Evolutionary conservation across 1,140 invertebrate genomes (phyloP), one percentile per base, ranked within the genome.

Genomic region (Drosophila pachea): DNA sequence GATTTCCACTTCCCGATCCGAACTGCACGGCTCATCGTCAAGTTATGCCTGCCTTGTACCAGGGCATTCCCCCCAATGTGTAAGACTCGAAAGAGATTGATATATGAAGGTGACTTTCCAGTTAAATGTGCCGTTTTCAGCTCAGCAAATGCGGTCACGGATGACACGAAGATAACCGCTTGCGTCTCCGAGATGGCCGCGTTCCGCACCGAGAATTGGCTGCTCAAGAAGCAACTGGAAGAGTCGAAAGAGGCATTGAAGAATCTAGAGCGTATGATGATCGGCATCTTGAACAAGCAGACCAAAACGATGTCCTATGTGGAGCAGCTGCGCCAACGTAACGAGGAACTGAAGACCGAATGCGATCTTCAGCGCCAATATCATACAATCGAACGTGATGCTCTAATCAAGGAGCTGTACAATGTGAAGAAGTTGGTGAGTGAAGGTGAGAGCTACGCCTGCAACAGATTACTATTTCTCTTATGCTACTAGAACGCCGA

Each of bases 341-440:
- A 88, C 47, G 42, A 58, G 7, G 69, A 88, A 3, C 68, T 88
- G 1, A 59, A 75, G 14, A 66, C 50, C 4, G 72, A 83, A 43
- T 74, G 76, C 12, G 65, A 78, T 33, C 56, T 84, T 5, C 86
- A 88, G 14, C 65, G 86, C 0, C 82, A 88, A 36, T 88, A 81
- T 53, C 86, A 88, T 22, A 33, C 72, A 2, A 73, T 88, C 76
- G 86, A 88, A 50, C 73, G 86, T 5, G 81, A 88, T 33, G 66
- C 72, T 0, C 35, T 88, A 22, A 64, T 88, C 7, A 68, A 70
- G 32, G 68, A 88, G 47, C 40, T 88, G 6, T 67, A 81, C 29
- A 70, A 78, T 31, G 35, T 72, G 7, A 76, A 79, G n/a, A 45
- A 35, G 4, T 6, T 45, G 62, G 76, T 79, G n/a, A 65, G 60